A percentile compares a stretch with the other conserved stretches of the same genome.
phyloP scores from a whole-genome alignment of 2,888 invertebrate genomes.

The Rhagonycha fulva region DNA sequence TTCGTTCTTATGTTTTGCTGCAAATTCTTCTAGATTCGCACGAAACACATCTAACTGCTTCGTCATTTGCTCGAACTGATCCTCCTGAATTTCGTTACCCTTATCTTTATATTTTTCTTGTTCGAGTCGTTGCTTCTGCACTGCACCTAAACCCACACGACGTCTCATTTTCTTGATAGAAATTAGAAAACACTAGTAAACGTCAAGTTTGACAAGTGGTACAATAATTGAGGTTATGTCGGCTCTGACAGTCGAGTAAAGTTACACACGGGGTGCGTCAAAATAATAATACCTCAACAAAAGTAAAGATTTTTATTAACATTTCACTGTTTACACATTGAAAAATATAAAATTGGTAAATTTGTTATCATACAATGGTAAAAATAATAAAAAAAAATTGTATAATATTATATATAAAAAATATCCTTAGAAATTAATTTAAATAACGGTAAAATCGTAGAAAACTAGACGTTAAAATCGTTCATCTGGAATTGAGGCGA shows the following conservation, averaged over 20 bases:
- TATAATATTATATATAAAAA: background rate
- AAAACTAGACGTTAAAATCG: background rate
- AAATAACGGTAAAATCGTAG: background rate
- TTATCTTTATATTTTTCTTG: conserved; percentile 92
- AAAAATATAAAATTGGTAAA: background rate
- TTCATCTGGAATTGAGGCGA: background rate
- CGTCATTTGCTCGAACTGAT: conserved; percentile 90
- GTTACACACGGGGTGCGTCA: background rate
- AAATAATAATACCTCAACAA: background rate
- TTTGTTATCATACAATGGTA: background rate
- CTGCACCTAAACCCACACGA: conserved; percentile 83
- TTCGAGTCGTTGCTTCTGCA: conserved; percentile 84
- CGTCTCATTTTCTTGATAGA: conserved; percentile 67
- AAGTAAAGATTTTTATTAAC: background rate
- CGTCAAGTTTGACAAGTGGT: background rate
- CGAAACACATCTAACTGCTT: conserved; percentile 93
- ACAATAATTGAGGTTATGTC: background rate
- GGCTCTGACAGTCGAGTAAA: background rate
- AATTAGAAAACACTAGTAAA: background rate
- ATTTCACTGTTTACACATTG: background rate
- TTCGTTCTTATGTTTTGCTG: conserved; percentile 91
- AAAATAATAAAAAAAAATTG: background rate
- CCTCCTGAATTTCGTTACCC: conserved; percentile 89
- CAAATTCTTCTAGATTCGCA: conserved; percentile 92
- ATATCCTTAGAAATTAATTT: background rate